Conservation (phyloP, 2,113 vertebrate genomes). For the Eublepharis macularius region DNA sequence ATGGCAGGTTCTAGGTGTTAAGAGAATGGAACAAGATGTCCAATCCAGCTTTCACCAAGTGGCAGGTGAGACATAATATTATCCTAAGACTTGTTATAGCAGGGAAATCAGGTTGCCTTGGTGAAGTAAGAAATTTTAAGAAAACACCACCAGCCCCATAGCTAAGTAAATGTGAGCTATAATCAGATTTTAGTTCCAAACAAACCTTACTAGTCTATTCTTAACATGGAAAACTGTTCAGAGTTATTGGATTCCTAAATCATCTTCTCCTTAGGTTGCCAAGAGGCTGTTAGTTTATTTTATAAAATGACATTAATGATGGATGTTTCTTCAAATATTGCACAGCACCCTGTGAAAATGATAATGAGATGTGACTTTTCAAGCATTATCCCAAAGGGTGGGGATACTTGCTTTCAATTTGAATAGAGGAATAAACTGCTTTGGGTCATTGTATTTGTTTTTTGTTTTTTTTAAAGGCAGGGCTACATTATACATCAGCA, state of each 20-base stretch:
- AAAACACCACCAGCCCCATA: neutral
- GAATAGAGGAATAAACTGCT: slow-evolving; percentile 23
- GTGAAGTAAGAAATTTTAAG: neutral
- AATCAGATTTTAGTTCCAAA: slow-evolving; percentile 6
- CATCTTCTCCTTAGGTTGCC: slow-evolving; percentile 18
- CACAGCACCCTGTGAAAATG: slow-evolving; percentile 20
- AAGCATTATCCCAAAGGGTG: neutral
- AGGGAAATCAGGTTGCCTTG: too few species aligned
- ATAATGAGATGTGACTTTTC: slow-evolving; percentile 2
- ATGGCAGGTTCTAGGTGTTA: too few species aligned
- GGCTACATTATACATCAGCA: slow-evolving; percentile 33
- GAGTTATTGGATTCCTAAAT: slow-evolving; percentile 44
- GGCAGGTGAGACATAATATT: neutral
- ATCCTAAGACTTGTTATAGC: neutral
- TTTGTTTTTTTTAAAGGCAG: slow-evolving; percentile 8
- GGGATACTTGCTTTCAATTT: slow-evolving; percentile 20
- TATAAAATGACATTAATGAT: slow-evolving; percentile 29
- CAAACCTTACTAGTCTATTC: neutral
- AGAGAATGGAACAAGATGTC: neutral
- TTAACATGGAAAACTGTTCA: neutral
- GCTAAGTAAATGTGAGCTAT: neutral
- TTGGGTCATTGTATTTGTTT: neutral
- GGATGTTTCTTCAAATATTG: slow-evolving; percentile 51
- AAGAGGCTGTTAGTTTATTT: slow-evolving; percentile 20
- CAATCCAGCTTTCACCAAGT: neutral